Evolutionary conservation across 2,113 vertebrate species (phyloP).

Genomic region (Chamaetylas fuelleborni): DNA sequence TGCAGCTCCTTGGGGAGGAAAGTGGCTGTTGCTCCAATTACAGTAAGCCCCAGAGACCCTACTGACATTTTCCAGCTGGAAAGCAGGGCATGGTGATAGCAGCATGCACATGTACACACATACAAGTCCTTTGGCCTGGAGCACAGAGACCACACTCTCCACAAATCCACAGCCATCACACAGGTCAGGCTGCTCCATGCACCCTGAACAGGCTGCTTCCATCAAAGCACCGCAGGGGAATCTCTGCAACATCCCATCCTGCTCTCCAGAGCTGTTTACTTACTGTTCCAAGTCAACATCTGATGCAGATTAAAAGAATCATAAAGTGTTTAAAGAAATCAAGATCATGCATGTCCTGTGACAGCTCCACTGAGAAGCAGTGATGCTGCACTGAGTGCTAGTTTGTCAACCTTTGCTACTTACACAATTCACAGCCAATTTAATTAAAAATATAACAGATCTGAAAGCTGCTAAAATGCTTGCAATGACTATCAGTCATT

Average conservation of each 20-base stretch:
- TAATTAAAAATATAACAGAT: constrained; percentile 79
- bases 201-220: not conserved
- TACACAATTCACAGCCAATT: constrained; percentile 75
- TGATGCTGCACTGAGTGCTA: constrained; percentile 4
- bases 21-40: not conserved
- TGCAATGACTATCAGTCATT: constrained; percentile 71
- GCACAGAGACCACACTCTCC: not conserved
- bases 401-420: constrained; percentile 74
- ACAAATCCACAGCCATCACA: not conserved
- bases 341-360: constrained; percentile 41
- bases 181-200: not conserved
- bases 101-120: not conserved
- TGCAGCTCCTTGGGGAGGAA: not conserved
- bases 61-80: not conserved
- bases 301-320: constrained; percentile 30
- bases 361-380: constrained; percentile 49
- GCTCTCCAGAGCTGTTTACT: not conserved
- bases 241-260: not conserved
- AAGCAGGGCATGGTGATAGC: not conserved
- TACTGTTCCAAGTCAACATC: constrained; percentile 31
- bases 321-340: constrained; percentile 60
- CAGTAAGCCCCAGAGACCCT: not conserved
- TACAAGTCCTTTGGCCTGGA: not conserved
- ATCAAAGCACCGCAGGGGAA: not conserved
- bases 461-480: constrained; percentile 70